A percentile compares a stretch with the other conserved stretches of the same genome.
phyloP scores from a whole-genome alignment of 1,140 invertebrate genomes.

The Caenorhabditis brenneri region DNA sequence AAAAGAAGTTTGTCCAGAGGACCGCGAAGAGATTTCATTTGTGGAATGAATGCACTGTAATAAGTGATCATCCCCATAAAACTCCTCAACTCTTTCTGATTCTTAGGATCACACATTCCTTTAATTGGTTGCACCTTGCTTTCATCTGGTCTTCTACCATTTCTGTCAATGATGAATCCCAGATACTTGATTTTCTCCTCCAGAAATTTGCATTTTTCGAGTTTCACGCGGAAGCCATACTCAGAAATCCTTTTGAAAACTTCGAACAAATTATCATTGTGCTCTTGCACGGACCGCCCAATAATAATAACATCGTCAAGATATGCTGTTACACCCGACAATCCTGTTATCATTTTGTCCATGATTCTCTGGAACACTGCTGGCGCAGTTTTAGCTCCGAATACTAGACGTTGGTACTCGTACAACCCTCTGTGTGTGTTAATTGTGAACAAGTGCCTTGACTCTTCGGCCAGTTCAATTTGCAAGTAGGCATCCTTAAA shows the following conservation, averaged over 20 bases:
- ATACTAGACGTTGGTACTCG: constrained; percentile 68
- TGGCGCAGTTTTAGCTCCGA: constrained; percentile 73
- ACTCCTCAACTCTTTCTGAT: constrained; percentile 49
- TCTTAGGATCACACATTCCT: constrained; percentile 57
- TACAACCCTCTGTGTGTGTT: constrained; percentile 59
- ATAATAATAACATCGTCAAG: constrained; percentile 53
- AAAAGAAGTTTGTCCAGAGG: constrained; percentile 59
- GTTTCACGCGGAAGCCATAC: constrained; percentile 45
- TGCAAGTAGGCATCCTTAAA: constrained; percentile 58
- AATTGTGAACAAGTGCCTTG: constrained; percentile 53
- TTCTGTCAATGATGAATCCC: too few relatives aligned
- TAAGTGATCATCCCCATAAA: constrained; percentile 65
- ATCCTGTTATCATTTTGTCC: constrained; percentile 68
- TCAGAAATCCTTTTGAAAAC: constrained; percentile 42
- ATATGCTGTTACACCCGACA: constrained; percentile 61
- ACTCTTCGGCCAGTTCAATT: constrained; percentile 58
- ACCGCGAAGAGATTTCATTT: constrained; percentile 48
- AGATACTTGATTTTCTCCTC: too few relatives aligned
- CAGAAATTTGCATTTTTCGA: too few relatives aligned
- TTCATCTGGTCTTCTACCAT: too few relatives aligned
- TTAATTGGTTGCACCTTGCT: constrained; percentile 58
- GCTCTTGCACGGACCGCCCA: constrained; percentile 36
- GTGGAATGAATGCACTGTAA: constrained; percentile 55
- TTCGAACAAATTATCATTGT: constrained; percentile 22
- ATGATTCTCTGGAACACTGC: constrained; percentile 74